Evolutionary conservation across 2,113 vertebrate species (phyloP).

Genomic region (Eretmochelys imbricata): DNA sequence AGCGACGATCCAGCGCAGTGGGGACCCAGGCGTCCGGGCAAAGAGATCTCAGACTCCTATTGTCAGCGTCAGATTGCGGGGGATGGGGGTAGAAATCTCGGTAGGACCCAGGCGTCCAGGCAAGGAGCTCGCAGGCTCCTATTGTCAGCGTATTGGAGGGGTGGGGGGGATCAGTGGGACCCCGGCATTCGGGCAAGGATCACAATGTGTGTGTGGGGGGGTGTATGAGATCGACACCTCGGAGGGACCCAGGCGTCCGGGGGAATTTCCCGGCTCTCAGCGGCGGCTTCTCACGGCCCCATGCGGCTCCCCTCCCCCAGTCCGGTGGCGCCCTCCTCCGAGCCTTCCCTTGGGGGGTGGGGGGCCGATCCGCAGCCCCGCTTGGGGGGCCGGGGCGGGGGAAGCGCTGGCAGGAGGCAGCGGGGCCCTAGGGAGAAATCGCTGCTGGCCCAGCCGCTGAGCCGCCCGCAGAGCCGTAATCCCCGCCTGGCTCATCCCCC

Average conservation of each 20-base stretch:
- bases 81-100: background rate
- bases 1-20: too few relatives aligned
- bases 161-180: background rate
- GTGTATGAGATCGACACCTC: background rate
- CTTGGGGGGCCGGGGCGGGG: too few relatives aligned
- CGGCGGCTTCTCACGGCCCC: background rate
- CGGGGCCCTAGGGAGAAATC: background rate
- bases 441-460: too few relatives aligned
- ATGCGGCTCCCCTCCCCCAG: background rate
- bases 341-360: too few relatives aligned
- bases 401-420: background rate
- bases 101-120: background rate
- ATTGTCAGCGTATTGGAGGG: background rate
- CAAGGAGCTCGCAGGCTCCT: background rate
- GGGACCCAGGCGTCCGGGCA: background rate
- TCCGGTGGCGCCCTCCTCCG: background rate
- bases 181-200: background rate
- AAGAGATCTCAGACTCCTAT: too few relatives aligned
- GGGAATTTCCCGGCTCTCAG: background rate
- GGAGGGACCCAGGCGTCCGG: background rate
- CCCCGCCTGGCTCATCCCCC: background rate
- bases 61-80: background rate
- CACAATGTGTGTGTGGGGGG: too few relatives aligned
- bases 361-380: too few relatives aligned
- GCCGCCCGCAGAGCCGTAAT: background rate